Base-by-base conservation (phyloP, 2,888 invertebrate species). In the Chesias legatella region DNA sequence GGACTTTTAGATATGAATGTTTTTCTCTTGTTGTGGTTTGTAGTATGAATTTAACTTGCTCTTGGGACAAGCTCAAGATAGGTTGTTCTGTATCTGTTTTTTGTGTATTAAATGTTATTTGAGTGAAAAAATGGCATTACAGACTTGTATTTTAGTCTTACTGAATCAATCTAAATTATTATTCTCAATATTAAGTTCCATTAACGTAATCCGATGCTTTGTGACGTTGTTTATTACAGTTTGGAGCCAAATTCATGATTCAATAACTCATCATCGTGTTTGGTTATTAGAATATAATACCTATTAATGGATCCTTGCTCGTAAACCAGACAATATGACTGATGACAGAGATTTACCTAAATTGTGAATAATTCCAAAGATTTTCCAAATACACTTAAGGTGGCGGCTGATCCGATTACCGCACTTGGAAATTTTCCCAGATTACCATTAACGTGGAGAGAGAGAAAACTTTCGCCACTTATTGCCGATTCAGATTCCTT, bases 371-470 rank as follows among this genome's bases (percentile, higher is more conserved):
- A 69, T 66, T 67, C 60, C 46, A 56, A 63, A 60, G 61, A 64
- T 53, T 60, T 53, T 56, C 56, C 67, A 63, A 71, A 71, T 65
- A 71, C 64, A 70, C 68, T 67, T 58, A 61, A 66, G 65, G 63
- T 69, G 65, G 58, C 65, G 62, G 62, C 52, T 73, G 73, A 75
- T 74, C 73, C 69, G 67, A 73, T 77, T 73, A 73, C 59, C 67
- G 63, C 67, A 65, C 66, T 73, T 66, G 56, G 53, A 66, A 73
- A 63, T 65, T 73, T 37, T 72, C 63, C 56, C 67, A 74, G 73
- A 76, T 75, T 73, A 75, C 67, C 70, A 72, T 75, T 70, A 75
- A 72, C 66, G 70, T 69, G 70, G 62, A 75, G 77, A 77, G 71
- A 54, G 64, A 56, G 60, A 62, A 76, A 79, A 78, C 66, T 73